These are phyloP conservation scores for Antennarius striatus DNA, from an alignment of 2,113 vertebrate species.

Conservation along the genomic window DNA sequence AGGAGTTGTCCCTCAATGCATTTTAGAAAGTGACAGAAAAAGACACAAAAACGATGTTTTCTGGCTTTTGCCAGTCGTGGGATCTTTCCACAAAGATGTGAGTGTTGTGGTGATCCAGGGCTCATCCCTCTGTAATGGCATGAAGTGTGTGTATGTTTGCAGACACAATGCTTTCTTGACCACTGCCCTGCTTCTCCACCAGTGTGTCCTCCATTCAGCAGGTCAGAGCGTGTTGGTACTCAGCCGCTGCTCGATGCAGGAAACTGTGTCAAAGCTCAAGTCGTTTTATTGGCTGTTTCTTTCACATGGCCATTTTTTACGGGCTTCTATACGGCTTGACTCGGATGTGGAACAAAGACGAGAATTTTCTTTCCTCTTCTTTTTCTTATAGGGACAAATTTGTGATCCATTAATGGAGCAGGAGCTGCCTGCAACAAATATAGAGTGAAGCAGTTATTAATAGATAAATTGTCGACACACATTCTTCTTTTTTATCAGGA, in stretches of 20 bases:
- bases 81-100: conserved; percentile 27
- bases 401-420: conserved; percentile 26
- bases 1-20: conserved; percentile 2
- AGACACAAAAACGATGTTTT: conserved; percentile 25
- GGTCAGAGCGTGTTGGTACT: conserved; percentile 53
- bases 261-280: conserved; percentile 70
- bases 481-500: no score
- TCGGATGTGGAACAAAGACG: conserved; percentile 49
- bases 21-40: conserved; percentile 7
- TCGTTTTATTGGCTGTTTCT: conserved; percentile 68
- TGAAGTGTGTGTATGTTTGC: conserved; percentile 73
- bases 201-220: conserved; percentile 37
- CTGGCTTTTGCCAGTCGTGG: conserved; percentile 26
- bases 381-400: conserved; percentile 5
- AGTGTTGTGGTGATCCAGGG: conserved; percentile 6
- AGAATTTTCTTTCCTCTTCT: conserved; percentile 10
- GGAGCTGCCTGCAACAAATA: conserved; percentile 22
- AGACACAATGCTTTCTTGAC: conserved; percentile 56
- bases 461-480: no score
- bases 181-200: conserved; percentile 29
- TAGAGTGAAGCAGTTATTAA: neutral
- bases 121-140: conserved; percentile 35
- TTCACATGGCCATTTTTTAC: conserved; percentile 54
- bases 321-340: conserved; percentile 50
- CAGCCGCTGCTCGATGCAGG: conserved; percentile 43